A percentile compares a stretch with the other conserved stretches of the same genome.
Evolutionary conservation across 1,140 invertebrate species (phyloP).

Genomic region (Cheumatopsyche charites): DNA sequence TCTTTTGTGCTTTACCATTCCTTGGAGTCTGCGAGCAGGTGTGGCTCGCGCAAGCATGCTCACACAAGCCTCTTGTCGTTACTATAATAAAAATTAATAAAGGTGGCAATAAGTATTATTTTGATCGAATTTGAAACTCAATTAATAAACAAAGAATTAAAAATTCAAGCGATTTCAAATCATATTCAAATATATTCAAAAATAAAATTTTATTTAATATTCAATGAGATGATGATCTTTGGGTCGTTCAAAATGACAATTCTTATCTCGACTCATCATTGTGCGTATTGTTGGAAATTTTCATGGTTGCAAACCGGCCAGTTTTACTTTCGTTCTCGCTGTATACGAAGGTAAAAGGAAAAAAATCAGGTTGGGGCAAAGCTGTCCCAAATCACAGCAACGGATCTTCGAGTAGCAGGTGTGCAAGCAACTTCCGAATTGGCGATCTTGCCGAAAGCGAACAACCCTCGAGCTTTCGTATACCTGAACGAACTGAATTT

Average conservation of each 20-base stretch:
- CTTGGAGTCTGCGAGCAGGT: slow-evolving; percentile 26
- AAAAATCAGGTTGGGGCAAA: slow-evolving; percentile 19
- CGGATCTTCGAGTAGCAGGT: slow-evolving; percentile 31
- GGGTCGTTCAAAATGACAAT: no score
- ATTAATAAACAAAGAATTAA: not conserved
- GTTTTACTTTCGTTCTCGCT: not conserved
- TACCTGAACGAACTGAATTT: not conserved
- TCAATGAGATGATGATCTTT: no score
- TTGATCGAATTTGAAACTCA: not conserved
- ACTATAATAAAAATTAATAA: slow-evolving; percentile 11
- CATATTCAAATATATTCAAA: no score
- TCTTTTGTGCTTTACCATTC: slow-evolving; percentile 35
- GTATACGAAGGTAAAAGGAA: not conserved
- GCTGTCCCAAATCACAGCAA: slow-evolving; percentile 10
- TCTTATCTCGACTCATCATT: no score
- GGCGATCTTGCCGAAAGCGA: slow-evolving; percentile 24
- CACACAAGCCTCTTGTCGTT: not conserved
- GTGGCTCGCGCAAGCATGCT: not conserved
- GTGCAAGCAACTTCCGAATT: slow-evolving; percentile 39
- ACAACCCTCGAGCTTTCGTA: not conserved
- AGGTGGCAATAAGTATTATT: not conserved
- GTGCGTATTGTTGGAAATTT: no score
- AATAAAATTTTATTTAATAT: no score
- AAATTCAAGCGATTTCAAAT: no score
- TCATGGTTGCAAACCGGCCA: no score